phyloP scores from a whole-genome alignment of 2,113 vertebrate genomes.

The Morone chrysops region DNA sequence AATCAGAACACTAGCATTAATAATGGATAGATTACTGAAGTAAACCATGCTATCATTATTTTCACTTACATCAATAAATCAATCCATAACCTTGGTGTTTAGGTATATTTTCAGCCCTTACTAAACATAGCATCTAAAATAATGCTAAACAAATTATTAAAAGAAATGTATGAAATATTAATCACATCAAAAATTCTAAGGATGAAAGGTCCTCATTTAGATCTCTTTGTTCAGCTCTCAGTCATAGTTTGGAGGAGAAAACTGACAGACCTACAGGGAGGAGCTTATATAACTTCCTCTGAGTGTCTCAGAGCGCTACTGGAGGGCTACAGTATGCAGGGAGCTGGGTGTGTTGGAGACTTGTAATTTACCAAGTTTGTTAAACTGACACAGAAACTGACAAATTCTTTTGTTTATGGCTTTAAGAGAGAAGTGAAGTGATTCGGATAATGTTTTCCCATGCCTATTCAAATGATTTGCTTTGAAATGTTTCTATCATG shows the following conservation, averaged over 20 bases:
- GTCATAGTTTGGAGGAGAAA: not conserved
- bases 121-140: not conserved
- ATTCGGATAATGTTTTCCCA: not conserved
- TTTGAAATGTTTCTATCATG: not conserved
- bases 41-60: not conserved
- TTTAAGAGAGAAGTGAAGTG: not conserved
- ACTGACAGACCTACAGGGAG: not conserved
- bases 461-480: too few species aligned
- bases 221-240: constrained; percentile 8
- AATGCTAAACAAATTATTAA: not conserved
- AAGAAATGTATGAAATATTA: not conserved
- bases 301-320: not conserved
- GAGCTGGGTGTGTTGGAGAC: not conserved
- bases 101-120: not conserved
- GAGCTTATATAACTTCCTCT: constrained; percentile 5
- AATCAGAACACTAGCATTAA: not conserved
- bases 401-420: not conserved
- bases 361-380: not conserved
- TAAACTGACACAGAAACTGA: not conserved
- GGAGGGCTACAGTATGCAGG: not conserved
- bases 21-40: not conserved
- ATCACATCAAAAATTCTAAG: not conserved
- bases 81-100: not conserved
- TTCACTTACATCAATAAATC: not conserved
- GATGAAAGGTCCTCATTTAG: not conserved